Evolutionary conservation across 2,888 invertebrate species (phyloP), one percentile per base, ranked within the genome.

Genomic region (Helleia helle): DNA sequence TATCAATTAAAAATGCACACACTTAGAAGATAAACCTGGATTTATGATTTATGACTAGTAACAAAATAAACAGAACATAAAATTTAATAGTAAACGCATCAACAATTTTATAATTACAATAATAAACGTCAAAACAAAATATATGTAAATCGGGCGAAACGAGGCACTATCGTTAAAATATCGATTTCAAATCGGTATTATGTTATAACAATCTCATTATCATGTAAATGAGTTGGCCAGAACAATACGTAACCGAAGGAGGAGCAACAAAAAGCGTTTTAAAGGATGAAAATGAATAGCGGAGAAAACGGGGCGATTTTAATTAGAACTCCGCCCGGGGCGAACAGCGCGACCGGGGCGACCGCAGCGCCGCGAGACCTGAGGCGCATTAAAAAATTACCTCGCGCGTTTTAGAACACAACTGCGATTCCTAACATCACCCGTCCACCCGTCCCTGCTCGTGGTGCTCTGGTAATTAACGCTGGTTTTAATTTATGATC

Each of bases 141-240:
- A 29, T 18, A 14, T 29, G 29, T 22, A 13, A 28, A 30, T 28
- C n/a, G n/a, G n/a, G n/a, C n/a, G n/a, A n/a, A n/a, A n/a, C n/a
- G n/a, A 49, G 18, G 14, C 24, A 18, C n/a, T 22, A 41, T 29
- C 28, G 22, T 28, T 36, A 46, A 40, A 36, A 47, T 47, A 54
- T 53, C 55, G 53, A 53, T 53, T 50, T 47, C 43, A 37, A 29
- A 45, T 48, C 50, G 42, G 48, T 51, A 51, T 54, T 47, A 49
- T 47, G 44, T 46, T 50, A 49, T 50, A 51, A 48, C 47, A 47
- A 52, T 65, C 72, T 80, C 69, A 81, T 80, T 81, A 81, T 71
- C 74, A 81, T 83, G 77, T 79, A 79, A 80, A 81, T 83, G 73
- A 80, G 76, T 74, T 69, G 51, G 68, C 73, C 71, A 71, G 72